These are phyloP conservation scores for Syngnathus typhle DNA, from an alignment of 2,113 vertebrate species.

Conservation along the genomic window DNA sequence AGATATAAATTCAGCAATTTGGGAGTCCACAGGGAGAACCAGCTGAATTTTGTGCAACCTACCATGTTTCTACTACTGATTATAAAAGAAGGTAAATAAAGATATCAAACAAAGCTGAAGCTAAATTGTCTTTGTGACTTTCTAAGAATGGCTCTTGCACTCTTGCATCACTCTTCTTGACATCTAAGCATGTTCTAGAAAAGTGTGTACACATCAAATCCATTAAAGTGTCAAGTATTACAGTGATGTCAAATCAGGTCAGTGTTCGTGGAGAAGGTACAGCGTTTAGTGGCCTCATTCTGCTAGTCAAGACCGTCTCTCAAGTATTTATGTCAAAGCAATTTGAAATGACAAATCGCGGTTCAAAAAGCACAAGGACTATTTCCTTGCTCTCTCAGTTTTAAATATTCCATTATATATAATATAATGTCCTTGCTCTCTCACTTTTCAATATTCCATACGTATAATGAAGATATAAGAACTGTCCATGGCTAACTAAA, in stretches of 20 bases:
- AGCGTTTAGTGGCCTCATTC: conserved; percentile 47
- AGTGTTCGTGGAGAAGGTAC: conserved; percentile 29
- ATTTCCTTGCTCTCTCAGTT: conserved; percentile 18
- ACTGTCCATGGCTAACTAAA: too few relatives aligned
- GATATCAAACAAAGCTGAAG: neutral
- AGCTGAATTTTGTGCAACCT: too few relatives aligned
- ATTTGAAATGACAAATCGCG: conserved; percentile 36
- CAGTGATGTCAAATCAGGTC: conserved; percentile 41
- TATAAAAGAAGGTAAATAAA: neutral
- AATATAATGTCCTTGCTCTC: too few relatives aligned
- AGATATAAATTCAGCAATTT: too few relatives aligned
- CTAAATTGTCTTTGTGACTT: neutral
- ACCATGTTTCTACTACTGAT: neutral
- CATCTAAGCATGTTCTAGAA: conserved; percentile 29
- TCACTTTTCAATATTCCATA: too few relatives aligned
- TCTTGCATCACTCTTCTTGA: conserved; percentile 12
- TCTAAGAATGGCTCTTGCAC: conserved; percentile 12
- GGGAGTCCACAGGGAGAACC: too few relatives aligned
- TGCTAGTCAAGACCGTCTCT: conserved; percentile 30
- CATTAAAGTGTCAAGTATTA: conserved; percentile 58
- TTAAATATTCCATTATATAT: conserved; percentile 12
- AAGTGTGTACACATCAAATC: conserved; percentile 57
- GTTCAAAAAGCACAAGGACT: conserved; percentile 29
- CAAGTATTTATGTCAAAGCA: conserved; percentile 33
- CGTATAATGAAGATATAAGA: too few relatives aligned